Evolutionary conservation across 2,888 invertebrate genomes (phyloP).

Genomic region (Campaea margaritaria): DNA sequence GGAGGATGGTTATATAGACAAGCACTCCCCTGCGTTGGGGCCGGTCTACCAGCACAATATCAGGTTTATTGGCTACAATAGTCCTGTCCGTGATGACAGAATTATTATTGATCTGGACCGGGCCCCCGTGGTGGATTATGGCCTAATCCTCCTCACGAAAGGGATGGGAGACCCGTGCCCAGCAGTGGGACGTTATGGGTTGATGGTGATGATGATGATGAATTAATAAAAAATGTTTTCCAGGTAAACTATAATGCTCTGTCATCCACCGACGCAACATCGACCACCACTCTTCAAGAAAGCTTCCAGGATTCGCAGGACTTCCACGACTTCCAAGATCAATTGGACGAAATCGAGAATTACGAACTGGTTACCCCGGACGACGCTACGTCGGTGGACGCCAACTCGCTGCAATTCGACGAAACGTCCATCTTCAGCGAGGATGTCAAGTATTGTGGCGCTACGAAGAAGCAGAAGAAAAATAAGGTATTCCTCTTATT

Average conservation of each 20-base stretch:
- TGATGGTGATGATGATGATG: too few relatives aligned
- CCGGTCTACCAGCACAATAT: too few relatives aligned
- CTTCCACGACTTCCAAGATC: constrained; percentile 37
- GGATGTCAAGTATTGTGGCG: constrained; percentile 68
- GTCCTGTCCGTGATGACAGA: too few relatives aligned
- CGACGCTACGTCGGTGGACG: constrained; percentile 71
- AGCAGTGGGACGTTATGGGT: too few relatives aligned
- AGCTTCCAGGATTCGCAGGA: constrained; percentile 48
- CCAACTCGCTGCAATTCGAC: constrained; percentile 67
- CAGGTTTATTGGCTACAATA: too few relatives aligned
- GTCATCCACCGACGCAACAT: constrained; percentile 58
- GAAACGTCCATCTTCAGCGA: constrained; percentile 67
- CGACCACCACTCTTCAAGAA: constrained; percentile 57
- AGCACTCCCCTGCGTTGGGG: too few relatives aligned
- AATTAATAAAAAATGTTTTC: neutral
- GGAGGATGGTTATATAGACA: too few relatives aligned
- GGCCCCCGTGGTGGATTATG: too few relatives aligned
- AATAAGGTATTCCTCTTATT: constrained; percentile 46
- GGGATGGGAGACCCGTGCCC: too few relatives aligned
- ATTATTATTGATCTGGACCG: too few relatives aligned
- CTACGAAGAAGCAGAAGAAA: constrained; percentile 69
- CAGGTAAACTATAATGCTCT: constrained; percentile 67
- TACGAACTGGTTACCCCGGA: constrained; percentile 46
- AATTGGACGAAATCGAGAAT: constrained; percentile 43
- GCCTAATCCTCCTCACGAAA: too few relatives aligned